Conservation (phyloP, 2,797 vertebrate genomes). For the Sternarchorhynchus goeldii region DNA sequence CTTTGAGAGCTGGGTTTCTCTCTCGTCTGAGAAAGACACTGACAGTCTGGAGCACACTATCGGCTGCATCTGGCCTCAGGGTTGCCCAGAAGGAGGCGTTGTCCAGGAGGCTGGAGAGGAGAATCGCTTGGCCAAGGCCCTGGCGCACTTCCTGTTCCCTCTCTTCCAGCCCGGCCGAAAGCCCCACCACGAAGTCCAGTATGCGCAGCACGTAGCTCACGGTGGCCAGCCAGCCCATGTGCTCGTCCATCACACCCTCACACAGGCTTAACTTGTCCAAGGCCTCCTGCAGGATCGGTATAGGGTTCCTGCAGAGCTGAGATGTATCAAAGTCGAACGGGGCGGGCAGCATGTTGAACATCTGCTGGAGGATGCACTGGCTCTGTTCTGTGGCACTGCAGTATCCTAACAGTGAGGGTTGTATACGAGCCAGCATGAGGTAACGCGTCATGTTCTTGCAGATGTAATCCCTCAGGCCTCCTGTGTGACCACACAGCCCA, state of each 20-base stretch:
- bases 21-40: conserved; percentile 80
- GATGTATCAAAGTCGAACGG: conserved; percentile 77
- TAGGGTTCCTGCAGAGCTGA: conserved; percentile 80
- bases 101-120: conserved; percentile 88
- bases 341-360: conserved; percentile 82
- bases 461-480: conserved; percentile 76
- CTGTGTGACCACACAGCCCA: conserved; percentile 68
- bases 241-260: conserved; percentile 75
- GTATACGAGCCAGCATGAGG: conserved; percentile 62
- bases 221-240: conserved; percentile 72
- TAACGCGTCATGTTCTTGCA: conserved; percentile 80
- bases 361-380: conserved; percentile 81
- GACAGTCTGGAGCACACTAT: conserved; percentile 81
- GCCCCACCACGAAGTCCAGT: conserved; percentile 82
- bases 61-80: conserved; percentile 76
- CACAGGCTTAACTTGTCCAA: conserved; percentile 79
- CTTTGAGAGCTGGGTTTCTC: conserved; percentile 74
- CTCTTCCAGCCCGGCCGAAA: conserved; percentile 75
- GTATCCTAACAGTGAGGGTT: conserved; percentile 69
- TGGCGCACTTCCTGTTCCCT: conserved; percentile 80
- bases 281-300: conserved; percentile 77
- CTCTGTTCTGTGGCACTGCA: conserved; percentile 69
- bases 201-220: conserved; percentile 83
- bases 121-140: conserved; percentile 83
- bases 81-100: conserved; percentile 84